Percentiles rank a stretch among this genome's conserved stretches.
Conservation (phyloP, 2,888 invertebrate species). For the Bimastos eiseni region DNA sequence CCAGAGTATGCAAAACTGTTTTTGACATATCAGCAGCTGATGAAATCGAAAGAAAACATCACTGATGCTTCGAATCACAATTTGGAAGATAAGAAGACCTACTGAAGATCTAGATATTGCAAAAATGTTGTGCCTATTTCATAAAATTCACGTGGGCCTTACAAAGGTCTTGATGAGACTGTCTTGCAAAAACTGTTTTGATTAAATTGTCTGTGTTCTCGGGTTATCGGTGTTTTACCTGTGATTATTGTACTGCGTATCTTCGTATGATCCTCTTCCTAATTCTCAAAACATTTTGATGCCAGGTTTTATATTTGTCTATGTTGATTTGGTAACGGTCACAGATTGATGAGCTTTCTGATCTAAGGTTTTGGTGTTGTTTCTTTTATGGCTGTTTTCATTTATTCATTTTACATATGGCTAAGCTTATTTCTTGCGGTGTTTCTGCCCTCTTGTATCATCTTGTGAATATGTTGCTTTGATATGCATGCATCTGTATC, state of each 20-base stretch:
- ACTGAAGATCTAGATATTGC: neutral
- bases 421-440: too few relatives aligned
- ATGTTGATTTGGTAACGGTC: neutral
- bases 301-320: neutral
- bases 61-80: neutral
- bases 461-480: neutral
- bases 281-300: neutral
- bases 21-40: constrained; percentile 49
- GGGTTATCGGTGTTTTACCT: neutral
- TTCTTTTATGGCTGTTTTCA: neutral
- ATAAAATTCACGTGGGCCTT: constrained; percentile 3
- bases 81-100: neutral
- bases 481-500: neutral
- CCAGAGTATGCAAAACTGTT: constrained; percentile 62
- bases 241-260: neutral
- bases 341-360: neutral
- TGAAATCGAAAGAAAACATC: neutral
- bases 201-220: neutral
- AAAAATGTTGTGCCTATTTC: neutral
- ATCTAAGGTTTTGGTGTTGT: neutral
- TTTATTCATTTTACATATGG: neutral
- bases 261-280: neutral
- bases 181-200: neutral
- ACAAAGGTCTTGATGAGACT: neutral
- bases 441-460: too few relatives aligned